Percentiles rank a stretch among this genome's conserved stretches.
These are phyloP conservation scores for Gibbula magus DNA, from an alignment of 2,888 invertebrate species.

Conservation along the genomic window DNA sequence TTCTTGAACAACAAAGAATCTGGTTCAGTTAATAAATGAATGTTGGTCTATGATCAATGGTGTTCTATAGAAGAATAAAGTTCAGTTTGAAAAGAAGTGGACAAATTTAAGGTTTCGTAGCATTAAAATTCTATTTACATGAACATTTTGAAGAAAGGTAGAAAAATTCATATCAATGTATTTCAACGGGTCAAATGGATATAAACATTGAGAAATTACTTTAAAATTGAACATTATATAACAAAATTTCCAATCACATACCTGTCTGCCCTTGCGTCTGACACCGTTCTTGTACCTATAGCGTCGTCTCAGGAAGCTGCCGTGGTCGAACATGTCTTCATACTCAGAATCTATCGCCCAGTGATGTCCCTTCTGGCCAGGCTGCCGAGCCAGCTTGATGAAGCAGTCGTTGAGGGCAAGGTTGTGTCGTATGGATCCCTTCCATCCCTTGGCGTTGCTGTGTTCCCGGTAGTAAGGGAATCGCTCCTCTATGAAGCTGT, in stretches of 20 bases:
- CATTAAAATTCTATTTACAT: too few relatives aligned
- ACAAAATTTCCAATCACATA: background rate
- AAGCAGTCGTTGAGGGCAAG: constrained; percentile 70
- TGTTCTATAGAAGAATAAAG: too few relatives aligned
- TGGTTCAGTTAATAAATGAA: too few relatives aligned
- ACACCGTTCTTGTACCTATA: constrained; percentile 64
- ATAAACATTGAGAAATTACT: too few relatives aligned
- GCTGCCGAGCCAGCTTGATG: constrained; percentile 60
- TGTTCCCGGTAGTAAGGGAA: constrained; percentile 64
- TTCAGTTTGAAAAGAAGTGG: too few relatives aligned
- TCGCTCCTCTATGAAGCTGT: constrained; percentile 60
- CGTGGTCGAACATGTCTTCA: constrained; percentile 69
- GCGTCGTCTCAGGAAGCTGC: constrained; percentile 64
- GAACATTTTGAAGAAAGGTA: too few relatives aligned
- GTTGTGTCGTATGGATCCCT: constrained; percentile 68
- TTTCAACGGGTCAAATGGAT: too few relatives aligned
- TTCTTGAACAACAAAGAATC: too few relatives aligned
- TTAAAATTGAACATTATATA: too few relatives aligned
- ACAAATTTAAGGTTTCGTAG: too few relatives aligned
- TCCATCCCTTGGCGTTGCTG: constrained; percentile 64
- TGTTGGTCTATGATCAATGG: too few relatives aligned
- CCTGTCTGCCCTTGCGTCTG: constrained; percentile 33
- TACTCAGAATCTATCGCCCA: constrained; percentile 67
- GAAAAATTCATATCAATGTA: too few relatives aligned
- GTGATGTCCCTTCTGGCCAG: constrained; percentile 66